Evolutionary conservation across 2,888 invertebrate genomes (phyloP).

Genomic region (Drepanosiphum platanoidis): DNA sequence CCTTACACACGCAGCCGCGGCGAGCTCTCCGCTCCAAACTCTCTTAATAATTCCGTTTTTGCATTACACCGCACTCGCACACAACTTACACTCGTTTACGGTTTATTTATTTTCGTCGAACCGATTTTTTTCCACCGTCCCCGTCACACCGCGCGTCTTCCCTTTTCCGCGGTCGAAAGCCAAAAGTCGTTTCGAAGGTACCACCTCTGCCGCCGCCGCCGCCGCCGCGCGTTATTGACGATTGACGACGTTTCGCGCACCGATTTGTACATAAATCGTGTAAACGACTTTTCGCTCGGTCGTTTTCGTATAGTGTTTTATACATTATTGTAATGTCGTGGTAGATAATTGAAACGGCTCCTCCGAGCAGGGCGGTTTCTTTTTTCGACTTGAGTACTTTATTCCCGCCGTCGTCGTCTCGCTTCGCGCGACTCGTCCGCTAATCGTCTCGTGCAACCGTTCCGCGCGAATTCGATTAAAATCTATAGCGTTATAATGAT

Average conservation of each 20-base stretch:
- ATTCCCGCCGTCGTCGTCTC: background rate
- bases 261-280: constrained; percentile 5
- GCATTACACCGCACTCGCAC: background rate
- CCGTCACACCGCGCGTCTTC: background rate
- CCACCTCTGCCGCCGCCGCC: too few species aligned
- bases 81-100: background rate
- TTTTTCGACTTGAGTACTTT: background rate
- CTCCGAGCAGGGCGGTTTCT: background rate
- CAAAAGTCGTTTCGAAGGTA: background rate
- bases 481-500: background rate
- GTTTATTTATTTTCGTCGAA: background rate
- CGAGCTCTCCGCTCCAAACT: background rate
- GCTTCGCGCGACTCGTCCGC: constrained; percentile 15
- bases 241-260: background rate
- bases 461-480: background rate
- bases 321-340: too few species aligned
- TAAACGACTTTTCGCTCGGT: constrained; percentile 9
- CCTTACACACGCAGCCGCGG: background rate
- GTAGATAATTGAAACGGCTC: background rate
- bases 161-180: background rate
- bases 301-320: too few species aligned
- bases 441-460: constrained; percentile 4
- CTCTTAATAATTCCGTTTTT: constrained; percentile 1
- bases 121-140: background rate
- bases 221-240: background rate